Percentiles rank a stretch among this genome's conserved stretches.
These are phyloP conservation scores for Drosophila limbata DNA, from an alignment of 2,888 invertebrate species.

Conservation along the genomic window DNA sequence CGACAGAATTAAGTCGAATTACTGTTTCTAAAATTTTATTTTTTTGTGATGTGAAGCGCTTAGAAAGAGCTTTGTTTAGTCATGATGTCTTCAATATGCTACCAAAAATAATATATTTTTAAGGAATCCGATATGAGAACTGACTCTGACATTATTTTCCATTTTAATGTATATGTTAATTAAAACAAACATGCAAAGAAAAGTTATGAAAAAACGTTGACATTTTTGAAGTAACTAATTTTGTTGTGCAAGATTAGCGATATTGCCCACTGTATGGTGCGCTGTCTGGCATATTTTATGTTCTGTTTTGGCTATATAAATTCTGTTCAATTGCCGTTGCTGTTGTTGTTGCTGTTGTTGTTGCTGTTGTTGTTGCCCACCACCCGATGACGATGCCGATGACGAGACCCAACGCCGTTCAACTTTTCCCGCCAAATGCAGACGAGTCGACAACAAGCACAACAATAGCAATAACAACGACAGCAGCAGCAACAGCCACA, in stretches of 20 bases:
- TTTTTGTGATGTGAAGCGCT: no score
- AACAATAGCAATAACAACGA: conserved; percentile 33
- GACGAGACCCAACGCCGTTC: conserved; percentile 30
- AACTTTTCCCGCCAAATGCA: conserved; percentile 80
- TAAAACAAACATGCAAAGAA: no score
- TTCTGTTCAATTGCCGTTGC: conserved; percentile 46
- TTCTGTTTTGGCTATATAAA: conserved; percentile 75
- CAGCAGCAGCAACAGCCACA: conserved; percentile 37
- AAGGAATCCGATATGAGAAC: no score
- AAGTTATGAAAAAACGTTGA: no score
- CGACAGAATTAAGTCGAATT: no score
- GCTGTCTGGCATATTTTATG: conserved; percentile 56
- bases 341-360: conserved; percentile 29
- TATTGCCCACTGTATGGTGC: not conserved
- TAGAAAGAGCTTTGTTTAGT: no score
- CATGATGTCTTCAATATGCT: no score
- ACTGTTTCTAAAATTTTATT: no score
- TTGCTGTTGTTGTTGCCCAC: conserved; percentile 40
- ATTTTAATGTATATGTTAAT: no score
- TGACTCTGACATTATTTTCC: no score
- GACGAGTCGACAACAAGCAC: conserved; percentile 53
- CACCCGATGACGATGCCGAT: conserved; percentile 44
- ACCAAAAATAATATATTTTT: no score
- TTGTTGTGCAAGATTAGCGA: not conserved
- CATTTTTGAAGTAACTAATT: no score